phyloP scores from a whole-genome alignment of 1,140 invertebrate genomes.

The Ridgeia piscesae region DNA sequence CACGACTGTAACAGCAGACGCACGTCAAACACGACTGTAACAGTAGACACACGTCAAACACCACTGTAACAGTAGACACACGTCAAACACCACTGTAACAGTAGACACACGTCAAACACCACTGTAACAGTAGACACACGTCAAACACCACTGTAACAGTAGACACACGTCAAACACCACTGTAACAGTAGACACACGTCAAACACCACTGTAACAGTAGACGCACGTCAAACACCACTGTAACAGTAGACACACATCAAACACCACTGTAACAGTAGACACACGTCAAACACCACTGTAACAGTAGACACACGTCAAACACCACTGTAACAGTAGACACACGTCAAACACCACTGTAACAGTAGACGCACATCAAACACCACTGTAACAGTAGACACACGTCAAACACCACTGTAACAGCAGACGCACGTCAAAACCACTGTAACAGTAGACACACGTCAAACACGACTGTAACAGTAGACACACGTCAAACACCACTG shows the following conservation, averaged over 20 bases:
- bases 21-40: too few species aligned
- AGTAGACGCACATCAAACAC: constrained; percentile 12
- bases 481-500: background rate
- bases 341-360: constrained; percentile 54
- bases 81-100: too few species aligned
- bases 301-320: constrained; percentile 21
- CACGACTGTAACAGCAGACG: constrained; percentile 45
- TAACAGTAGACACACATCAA: constrained; percentile 28
- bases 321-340: too few species aligned
- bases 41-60: too few species aligned
- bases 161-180: constrained; percentile 53
- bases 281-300: constrained; percentile 54
- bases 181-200: constrained; percentile 35
- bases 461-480: constrained; percentile 49
- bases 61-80: constrained; percentile 44
- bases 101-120: constrained; percentile 48
- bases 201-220: too few species aligned
- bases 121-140: constrained; percentile 43
- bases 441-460: too few species aligned
- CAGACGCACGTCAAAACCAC: background rate
- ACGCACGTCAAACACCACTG: constrained; percentile 54
- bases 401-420: constrained; percentile 52
- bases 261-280: too few species aligned
- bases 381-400: too few species aligned
- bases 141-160: too few species aligned